phyloP scores from a whole-genome alignment of 1,140 invertebrate genomes.

The Nymphalis io region DNA sequence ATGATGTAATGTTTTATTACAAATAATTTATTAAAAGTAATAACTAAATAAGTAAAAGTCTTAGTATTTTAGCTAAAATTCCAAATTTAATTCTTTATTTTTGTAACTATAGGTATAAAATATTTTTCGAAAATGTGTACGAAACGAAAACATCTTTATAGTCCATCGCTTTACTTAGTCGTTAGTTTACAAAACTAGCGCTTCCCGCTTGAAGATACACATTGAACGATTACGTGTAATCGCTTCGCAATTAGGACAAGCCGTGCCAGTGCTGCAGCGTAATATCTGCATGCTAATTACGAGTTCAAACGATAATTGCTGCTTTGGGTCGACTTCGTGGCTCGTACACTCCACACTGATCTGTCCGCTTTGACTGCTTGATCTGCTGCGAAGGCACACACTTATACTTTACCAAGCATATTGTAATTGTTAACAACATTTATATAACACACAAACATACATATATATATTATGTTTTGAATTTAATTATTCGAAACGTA shows the following conservation, averaged over 20 bases:
- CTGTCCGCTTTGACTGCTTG: constrained; percentile 33
- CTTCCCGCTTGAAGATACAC: constrained; percentile 51
- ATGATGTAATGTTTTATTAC: no score
- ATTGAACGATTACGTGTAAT: constrained; percentile 64
- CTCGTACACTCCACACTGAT: constrained; percentile 39
- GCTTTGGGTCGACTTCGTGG: constrained; percentile 62
- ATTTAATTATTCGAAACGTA: no score
- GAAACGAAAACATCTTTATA: neutral
- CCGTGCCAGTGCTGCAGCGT: constrained; percentile 53
- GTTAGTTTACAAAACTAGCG: constrained; percentile 39
- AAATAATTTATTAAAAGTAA: no score
- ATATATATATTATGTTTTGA: no score
- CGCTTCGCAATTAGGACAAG: constrained; percentile 64
- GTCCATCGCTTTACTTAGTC: neutral
- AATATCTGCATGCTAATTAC: constrained; percentile 69
- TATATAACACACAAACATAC: neutral
- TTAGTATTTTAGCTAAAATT: no score
- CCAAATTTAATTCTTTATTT: no score
- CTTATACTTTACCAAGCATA: neutral
- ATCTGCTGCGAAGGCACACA: neutral
- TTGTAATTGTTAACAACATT: neutral
- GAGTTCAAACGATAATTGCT: constrained; percentile 68
- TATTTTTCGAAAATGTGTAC: no score
- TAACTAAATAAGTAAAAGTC: no score
- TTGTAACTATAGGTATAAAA: no score